Evolutionary conservation across 2,797 vertebrate species (phyloP), one percentile per base, ranked within the genome.

Genomic region (Heteromormyrus szaboi): DNA sequence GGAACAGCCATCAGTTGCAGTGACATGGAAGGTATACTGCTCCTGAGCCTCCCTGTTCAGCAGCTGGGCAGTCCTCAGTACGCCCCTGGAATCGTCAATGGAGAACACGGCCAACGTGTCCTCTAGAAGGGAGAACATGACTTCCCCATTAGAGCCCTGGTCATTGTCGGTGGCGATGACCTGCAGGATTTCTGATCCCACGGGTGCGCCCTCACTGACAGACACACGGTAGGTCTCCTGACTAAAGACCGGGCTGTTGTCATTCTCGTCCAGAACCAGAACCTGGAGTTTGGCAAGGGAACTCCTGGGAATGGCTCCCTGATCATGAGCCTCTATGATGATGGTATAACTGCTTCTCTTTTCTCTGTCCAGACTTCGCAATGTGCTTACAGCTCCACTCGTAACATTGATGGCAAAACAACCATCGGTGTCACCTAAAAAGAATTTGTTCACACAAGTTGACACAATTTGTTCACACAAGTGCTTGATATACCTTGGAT

Each of bases 191-290:
- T 93, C 89, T 0, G 95, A 95, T 9, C 97, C 97, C 4, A 95
- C 91, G 0, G 92, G 90, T 1, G 96, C 88, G 3, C 96, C 96
- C 94, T 99, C 98, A 48, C 94, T 95, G 89, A 99, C 87, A 0
- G 95, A 96, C 89, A 94, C 91, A 6, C 94, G 95, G 93, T 98
- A 98, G 59, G 90, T 95, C 65, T 92, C 95, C 11, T 86, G 91
- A 85, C 90, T 89, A 91, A 99, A 99, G 7, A 93, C 89, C 0
- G 98, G 98, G 86, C 90, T 93, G 92, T 99, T 97, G 90, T 99
- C 98, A 3, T 99, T 99, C 93, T 97, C 96, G 86, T 99, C 98
- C 92, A 97, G 92, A 88, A 99, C 95, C 1, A 90, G 92, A 85
- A 99, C 86, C 48, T 90, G 93, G 85, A 99, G 88, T 53, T 95